These are phyloP conservation scores for Morone saxatilis DNA, from an alignment of 2,113 vertebrate species.

Conservation along the genomic window DNA sequence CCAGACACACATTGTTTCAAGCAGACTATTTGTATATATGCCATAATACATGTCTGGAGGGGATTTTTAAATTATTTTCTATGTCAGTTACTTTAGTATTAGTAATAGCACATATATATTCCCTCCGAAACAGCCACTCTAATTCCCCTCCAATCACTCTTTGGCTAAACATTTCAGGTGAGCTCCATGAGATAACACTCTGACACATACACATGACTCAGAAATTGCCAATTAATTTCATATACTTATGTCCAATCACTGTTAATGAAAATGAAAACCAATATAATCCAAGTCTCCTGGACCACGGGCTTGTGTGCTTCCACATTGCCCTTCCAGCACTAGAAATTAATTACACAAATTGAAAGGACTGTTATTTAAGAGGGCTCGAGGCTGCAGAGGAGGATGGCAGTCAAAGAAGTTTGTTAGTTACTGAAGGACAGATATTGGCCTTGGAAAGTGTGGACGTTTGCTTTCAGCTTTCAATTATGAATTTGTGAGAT, in stretches of 20 bases:
- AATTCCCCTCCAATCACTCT: constrained; percentile 26
- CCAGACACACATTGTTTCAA: too few relatives aligned
- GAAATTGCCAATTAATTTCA: constrained; percentile 66
- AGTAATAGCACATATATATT: constrained; percentile 1
- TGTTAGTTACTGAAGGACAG: constrained; percentile 58
- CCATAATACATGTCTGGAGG: too few relatives aligned
- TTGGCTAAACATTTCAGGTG: constrained; percentile 44
- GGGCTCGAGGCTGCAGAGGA: constrained; percentile 42
- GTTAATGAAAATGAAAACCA: constrained; percentile 66
- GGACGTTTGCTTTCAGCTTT: constrained; percentile 59
- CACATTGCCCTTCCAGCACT: constrained; percentile 37
- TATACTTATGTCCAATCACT: constrained; percentile 56
- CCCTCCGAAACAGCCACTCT: neutral
- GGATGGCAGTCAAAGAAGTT: constrained; percentile 45
- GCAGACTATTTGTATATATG: too few relatives aligned
- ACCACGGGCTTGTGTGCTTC: constrained; percentile 25
- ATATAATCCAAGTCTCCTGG: constrained; percentile 52
- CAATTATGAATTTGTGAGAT: constrained; percentile 39
- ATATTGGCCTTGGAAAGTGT: constrained; percentile 59
- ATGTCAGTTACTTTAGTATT: constrained; percentile 14
- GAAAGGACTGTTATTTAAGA: constrained; percentile 67
- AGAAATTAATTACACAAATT: constrained; percentile 72
- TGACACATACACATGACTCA: constrained; percentile 6
- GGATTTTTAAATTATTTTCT: neutral
- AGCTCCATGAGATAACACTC: constrained; percentile 25